Evolutionary conservation across 2,113 vertebrate species (phyloP).

Genomic region (Thinocorus orbignyianus): DNA sequence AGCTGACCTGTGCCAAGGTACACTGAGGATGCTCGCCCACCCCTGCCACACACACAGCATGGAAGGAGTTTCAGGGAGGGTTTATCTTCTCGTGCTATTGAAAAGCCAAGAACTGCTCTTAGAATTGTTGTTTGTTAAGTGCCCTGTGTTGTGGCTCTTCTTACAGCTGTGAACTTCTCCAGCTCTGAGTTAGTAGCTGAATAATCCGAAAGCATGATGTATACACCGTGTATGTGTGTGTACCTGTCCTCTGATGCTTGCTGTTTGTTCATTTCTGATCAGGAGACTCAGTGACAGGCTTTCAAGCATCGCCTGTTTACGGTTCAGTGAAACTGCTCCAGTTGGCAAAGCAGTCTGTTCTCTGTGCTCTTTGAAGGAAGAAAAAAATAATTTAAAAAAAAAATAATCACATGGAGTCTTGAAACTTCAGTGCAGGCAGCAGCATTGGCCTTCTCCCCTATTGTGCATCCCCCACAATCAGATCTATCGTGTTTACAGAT

Average conservation of each 20-base stretch:
- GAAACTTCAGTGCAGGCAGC: neutral
- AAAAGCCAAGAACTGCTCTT: neutral
- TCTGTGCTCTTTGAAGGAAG: neutral
- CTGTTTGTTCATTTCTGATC: neutral
- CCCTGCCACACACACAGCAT: fast-evolving
- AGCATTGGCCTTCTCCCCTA: neutral
- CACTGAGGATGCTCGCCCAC: neutral
- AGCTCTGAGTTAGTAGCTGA: neutral
- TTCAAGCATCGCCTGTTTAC: neutral
- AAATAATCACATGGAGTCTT: neutral
- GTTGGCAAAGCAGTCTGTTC: neutral
- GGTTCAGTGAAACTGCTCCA: neutral
- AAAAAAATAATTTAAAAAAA: neutral
- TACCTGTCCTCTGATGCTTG: neutral
- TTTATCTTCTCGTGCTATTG: neutral
- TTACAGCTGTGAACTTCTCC: neutral
- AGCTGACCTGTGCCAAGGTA: fast-evolving
- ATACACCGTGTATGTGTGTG: fast-evolving
- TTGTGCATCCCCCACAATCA: neutral
- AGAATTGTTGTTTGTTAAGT: neutral
- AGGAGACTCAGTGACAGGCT: neutral
- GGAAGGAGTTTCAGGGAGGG: neutral
- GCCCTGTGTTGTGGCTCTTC: neutral
- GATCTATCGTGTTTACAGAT: neutral
- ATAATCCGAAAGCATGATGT: no score